Evolutionary conservation across 2,888 invertebrate genomes (phyloP).

Genomic region (Harpalus rufipes): DNA sequence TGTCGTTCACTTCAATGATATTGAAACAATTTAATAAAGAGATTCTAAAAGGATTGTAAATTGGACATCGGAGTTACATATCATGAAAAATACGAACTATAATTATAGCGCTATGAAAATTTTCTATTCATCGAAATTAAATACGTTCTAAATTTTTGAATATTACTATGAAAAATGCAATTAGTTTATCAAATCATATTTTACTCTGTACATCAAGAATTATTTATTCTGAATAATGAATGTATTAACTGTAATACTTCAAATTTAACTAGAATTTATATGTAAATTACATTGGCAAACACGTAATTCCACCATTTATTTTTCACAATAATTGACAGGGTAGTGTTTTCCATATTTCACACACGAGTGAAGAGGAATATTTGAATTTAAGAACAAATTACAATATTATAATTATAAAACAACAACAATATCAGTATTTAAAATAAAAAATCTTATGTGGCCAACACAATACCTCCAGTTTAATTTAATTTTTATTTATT

Average conservation of each 20-base stretch:
- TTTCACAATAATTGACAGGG: neutral
- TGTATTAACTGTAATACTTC: neutral
- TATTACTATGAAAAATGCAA: neutral
- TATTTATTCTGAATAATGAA: neutral
- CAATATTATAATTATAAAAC: no score
- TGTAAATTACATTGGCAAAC: neutral
- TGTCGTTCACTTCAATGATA: no score
- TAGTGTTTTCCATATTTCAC: constrained; percentile 25
- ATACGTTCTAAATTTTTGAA: neutral
- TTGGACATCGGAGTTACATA: no score
- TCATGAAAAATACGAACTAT: no score
- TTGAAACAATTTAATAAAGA: no score
- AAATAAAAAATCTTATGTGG: no score
- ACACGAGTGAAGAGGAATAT: constrained; percentile 27
- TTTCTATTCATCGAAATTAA: neutral
- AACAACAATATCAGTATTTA: no score
- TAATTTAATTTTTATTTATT: no score
- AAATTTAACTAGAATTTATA: neutral
- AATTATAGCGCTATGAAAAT: no score
- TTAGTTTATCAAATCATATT: neutral
- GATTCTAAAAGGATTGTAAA: no score
- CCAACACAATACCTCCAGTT: no score
- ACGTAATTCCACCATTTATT: neutral
- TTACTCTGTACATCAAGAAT: neutral
- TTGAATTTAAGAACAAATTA: constrained; percentile 37